Conservation (phyloP, 2,113 vertebrate species). For the Arothron firmamentum region DNA sequence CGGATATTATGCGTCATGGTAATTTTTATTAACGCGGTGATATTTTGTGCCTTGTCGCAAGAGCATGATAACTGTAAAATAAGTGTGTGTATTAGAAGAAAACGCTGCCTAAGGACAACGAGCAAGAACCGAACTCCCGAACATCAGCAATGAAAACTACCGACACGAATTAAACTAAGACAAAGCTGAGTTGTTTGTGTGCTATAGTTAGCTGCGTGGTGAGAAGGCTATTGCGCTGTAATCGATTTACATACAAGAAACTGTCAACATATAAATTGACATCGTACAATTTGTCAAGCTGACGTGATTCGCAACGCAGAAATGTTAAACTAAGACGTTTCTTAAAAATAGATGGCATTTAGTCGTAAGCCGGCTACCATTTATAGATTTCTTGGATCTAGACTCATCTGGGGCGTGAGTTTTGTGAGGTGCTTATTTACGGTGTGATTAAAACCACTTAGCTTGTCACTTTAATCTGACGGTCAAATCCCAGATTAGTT, state of each 20-base stretch:
- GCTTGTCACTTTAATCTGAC: constrained; percentile 51
- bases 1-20: background rate
- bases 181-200: too few species aligned
- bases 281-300: too few species aligned
- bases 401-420: background rate
- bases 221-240: background rate
- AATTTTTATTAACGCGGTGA: background rate
- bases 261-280: too few species aligned
- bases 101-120: background rate
- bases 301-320: background rate
- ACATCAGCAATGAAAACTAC: background rate
- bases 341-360: background rate
- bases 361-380: background rate
- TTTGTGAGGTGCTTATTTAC: constrained; percentile 9
- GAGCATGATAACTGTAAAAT: background rate
- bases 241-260: background rate
- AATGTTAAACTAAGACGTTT: background rate
- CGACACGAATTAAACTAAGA: too few species aligned
- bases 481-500: constrained; percentile 51
- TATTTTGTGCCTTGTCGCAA: background rate
- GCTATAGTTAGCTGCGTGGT: too few species aligned
- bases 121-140: background rate
- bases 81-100: background rate
- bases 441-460: constrained; percentile 38
- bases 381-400: constrained; percentile 14